A percentile compares a stretch with the other conserved stretches of the same genome.
Evolutionary conservation across 2,797 vertebrate genomes (phyloP).

Genomic region (Phrynocephalus forsythii): DNA sequence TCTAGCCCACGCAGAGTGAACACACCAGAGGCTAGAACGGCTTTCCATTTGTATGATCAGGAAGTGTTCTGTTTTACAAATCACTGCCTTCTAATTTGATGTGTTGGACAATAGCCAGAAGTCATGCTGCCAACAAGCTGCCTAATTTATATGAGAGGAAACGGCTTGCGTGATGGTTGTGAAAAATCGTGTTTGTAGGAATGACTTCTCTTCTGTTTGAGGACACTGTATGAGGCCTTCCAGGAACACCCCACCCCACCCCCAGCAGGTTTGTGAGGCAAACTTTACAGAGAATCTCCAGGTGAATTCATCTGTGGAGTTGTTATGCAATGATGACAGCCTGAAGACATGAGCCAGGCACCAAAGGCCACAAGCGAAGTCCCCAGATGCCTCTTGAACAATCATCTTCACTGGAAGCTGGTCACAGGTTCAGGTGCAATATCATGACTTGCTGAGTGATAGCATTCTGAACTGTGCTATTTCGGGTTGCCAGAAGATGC

Average conservation of each 20-base stretch:
- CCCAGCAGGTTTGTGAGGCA: background rate
- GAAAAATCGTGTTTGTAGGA: slow-evolving; percentile 23
- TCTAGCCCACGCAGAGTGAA: background rate
- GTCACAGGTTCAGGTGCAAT: background rate
- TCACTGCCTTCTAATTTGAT: slow-evolving; percentile 45
- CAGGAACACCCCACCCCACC: background rate
- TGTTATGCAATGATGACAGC: no score
- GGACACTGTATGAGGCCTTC: slow-evolving; percentile 22
- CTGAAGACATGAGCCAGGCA: background rate
- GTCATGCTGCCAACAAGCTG: slow-evolving; percentile 40
- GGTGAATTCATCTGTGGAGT: background rate
- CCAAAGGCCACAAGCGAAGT: background rate
- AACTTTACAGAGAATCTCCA: background rate
- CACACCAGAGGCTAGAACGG: background rate
- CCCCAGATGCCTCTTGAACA: background rate
- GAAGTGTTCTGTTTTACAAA: slow-evolving; percentile 37
- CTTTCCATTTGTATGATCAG: slow-evolving; percentile 21
- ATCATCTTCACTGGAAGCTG: background rate
- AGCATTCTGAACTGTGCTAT: background rate
- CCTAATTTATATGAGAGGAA: slow-evolving; percentile 45
- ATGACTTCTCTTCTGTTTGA: slow-evolving; percentile 21
- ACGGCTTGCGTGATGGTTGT: slow-evolving; percentile 36
- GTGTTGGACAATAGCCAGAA: slow-evolving; percentile 44
- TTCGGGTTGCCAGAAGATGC: background rate
- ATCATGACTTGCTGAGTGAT: background rate